A percentile compares a stretch with the other conserved stretches of the same genome.
These are phyloP conservation scores for Falco concolor DNA, from an alignment of 2,797 vertebrate genomes.

Conservation along the genomic window DNA sequence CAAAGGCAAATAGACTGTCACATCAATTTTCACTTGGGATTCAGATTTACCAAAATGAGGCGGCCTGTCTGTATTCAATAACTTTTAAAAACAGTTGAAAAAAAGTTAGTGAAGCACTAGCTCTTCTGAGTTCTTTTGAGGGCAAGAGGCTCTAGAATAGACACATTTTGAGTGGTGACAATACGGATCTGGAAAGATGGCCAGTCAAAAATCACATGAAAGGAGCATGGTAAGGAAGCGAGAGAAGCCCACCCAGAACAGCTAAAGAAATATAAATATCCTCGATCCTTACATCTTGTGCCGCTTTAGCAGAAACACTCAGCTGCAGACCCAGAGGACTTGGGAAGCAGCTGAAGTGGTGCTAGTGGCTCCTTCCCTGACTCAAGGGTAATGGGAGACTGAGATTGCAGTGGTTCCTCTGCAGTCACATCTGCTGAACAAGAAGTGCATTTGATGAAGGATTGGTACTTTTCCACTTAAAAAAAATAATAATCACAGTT, in stretches of 20 bases:
- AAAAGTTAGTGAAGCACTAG: neutral
- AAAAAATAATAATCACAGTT: neutral
- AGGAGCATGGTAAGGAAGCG: neutral
- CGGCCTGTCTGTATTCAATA: neutral
- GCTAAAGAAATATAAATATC: slow-evolving; percentile 21
- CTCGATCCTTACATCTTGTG: neutral
- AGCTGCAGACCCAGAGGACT: neutral
- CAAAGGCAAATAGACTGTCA: neutral
- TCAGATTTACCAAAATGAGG: neutral
- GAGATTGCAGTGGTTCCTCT: neutral
- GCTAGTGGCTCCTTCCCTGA: neutral
- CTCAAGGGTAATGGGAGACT: neutral
- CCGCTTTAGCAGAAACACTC: neutral
- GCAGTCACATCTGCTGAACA: neutral
- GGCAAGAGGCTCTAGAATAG: neutral
- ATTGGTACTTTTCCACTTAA: neutral
- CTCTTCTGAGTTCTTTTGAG: neutral
- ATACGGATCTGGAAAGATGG: neutral
- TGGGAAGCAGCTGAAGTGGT: neutral
- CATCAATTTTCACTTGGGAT: neutral
- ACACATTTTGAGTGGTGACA: neutral
- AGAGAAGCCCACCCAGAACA: neutral
- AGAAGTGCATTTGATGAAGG: neutral
- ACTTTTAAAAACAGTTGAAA: neutral
- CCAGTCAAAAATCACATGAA: neutral